These are phyloP conservation scores for Dolichoris vasculosae DNA, from an alignment of 1,140 invertebrate genomes.

Conservation along the genomic window DNA sequence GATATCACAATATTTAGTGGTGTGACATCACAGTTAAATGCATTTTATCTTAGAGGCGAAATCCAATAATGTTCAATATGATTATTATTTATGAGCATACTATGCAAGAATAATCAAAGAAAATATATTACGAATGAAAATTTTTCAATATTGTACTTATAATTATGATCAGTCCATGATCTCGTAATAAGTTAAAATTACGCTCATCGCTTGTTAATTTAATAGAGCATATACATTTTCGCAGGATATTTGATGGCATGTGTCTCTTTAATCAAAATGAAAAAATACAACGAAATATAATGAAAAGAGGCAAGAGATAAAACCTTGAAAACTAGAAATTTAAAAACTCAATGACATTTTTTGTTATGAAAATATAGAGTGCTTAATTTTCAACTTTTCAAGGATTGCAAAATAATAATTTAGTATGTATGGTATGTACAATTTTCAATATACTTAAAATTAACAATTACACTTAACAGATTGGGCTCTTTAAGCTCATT, in stretches of 20 bases:
- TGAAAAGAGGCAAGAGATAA: conserved; percentile 55
- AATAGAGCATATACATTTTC: conserved; percentile 60
- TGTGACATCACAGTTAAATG: conserved; percentile 53
- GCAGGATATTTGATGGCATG: conserved; percentile 49
- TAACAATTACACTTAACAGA: conserved; percentile 55
- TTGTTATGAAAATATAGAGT: conserved; percentile 51
- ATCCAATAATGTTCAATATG: conserved; percentile 45
- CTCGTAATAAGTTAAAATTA: conserved; percentile 62
- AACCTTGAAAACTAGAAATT: conserved; percentile 55
- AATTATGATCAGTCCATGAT: conserved; percentile 61
- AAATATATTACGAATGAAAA: conserved; percentile 50
- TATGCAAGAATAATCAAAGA: conserved; percentile 38
- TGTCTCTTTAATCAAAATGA: conserved; percentile 46
- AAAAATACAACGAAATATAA: conserved; percentile 53
- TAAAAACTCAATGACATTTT: conserved; percentile 48
- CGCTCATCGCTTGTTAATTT: conserved; percentile 58
- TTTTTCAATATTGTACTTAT: conserved; percentile 44
- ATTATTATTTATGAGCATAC: conserved; percentile 48
- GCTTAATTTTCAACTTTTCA: conserved; percentile 45
- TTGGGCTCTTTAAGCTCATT: conserved; percentile 46
- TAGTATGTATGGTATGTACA: conserved; percentile 62
- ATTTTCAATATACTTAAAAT: conserved; percentile 62
- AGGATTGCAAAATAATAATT: conserved; percentile 61
- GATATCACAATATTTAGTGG: conserved; percentile 53
- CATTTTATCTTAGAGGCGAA: conserved; percentile 48